Percentiles rank a stretch among this genome's conserved stretches.
These are phyloP conservation scores for Osedax frankpressi DNA, from an alignment of 2,888 invertebrate genomes.

Conservation along the genomic window DNA sequence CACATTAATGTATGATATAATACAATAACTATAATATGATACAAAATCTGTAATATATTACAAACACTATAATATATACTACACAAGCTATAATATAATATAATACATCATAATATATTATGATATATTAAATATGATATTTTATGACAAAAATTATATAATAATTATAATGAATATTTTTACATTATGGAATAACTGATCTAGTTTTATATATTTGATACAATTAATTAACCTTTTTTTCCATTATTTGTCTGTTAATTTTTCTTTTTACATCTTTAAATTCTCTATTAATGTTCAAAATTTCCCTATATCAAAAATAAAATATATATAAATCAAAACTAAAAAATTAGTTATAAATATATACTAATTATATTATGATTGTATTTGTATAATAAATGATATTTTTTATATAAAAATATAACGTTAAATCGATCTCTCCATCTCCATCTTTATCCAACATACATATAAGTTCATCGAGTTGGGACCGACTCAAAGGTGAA, in stretches of 20 bases:
- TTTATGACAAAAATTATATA: too few species aligned
- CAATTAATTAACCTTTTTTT: slow-evolving; percentile 18
- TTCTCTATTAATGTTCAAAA: slow-evolving; percentile 27
- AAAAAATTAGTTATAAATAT: not conserved
- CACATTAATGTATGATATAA: too few species aligned
- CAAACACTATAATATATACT: too few species aligned
- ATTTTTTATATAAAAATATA: not conserved
- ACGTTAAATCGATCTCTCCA: slow-evolving; percentile 27
- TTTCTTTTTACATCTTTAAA: slow-evolving; percentile 24
- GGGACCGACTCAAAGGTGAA: slow-evolving; percentile 24
- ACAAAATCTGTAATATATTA: too few species aligned
- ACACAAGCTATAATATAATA: too few species aligned
- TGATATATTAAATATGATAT: too few species aligned
- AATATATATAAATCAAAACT: not conserved
- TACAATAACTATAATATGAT: too few species aligned
- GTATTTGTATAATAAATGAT: not conserved
- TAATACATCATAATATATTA: too few species aligned
- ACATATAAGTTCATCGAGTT: slow-evolving; percentile 26
- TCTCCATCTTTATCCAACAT: slow-evolving; percentile 29
- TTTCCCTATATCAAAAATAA: slow-evolving; percentile 21
- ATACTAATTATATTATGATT: not conserved
- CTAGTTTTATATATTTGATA: too few species aligned
- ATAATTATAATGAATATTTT: too few species aligned
- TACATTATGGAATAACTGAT: too few species aligned
- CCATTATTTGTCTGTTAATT: slow-evolving; percentile 17